Evolutionary conservation across 1,140 invertebrate genomes (phyloP).

Genomic region (Bombus waltoni): DNA sequence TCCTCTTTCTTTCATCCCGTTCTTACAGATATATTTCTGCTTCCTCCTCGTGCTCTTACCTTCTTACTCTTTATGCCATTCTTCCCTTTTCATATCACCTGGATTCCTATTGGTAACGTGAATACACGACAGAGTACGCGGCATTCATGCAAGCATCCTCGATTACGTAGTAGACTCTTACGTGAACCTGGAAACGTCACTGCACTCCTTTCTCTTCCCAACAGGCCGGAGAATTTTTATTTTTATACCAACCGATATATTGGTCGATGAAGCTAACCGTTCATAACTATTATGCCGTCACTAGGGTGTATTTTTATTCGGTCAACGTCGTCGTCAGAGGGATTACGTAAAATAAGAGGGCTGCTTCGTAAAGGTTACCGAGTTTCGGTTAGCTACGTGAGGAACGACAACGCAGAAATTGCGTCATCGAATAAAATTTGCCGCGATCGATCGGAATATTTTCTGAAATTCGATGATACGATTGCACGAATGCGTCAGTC

Average conservation of each 20-base stretch:
- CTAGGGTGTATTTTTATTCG: constrained; percentile 11
- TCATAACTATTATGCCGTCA: not conserved
- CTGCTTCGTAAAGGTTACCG: not conserved
- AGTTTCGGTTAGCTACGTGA: not conserved
- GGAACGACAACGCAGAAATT: not conserved
- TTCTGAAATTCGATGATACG: not conserved
- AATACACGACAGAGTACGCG: constrained; percentile 16
- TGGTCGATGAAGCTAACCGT: constrained; percentile 6
- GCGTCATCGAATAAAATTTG: not conserved
- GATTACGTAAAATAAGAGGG: constrained; percentile 22
- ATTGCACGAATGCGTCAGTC: not conserved
- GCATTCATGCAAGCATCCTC: constrained; percentile 14
- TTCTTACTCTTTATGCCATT: constrained; percentile 24
- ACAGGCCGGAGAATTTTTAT: constrained; percentile 1
- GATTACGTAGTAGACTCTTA: constrained; percentile 50
- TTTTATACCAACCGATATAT: not conserved
- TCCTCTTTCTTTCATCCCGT: not conserved
- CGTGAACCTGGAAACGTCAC: constrained; percentile 50
- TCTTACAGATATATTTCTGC: not conserved
- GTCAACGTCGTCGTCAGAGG: not conserved
- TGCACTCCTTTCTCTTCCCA: constrained; percentile 1
- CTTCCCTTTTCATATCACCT: constrained; percentile 23
- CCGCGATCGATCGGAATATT: not conserved
- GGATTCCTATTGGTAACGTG: constrained; percentile 36
- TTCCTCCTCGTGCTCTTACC: not conserved